Conservation (phyloP, 2,113 vertebrate genomes). For the Lynx canadensis region DNA sequence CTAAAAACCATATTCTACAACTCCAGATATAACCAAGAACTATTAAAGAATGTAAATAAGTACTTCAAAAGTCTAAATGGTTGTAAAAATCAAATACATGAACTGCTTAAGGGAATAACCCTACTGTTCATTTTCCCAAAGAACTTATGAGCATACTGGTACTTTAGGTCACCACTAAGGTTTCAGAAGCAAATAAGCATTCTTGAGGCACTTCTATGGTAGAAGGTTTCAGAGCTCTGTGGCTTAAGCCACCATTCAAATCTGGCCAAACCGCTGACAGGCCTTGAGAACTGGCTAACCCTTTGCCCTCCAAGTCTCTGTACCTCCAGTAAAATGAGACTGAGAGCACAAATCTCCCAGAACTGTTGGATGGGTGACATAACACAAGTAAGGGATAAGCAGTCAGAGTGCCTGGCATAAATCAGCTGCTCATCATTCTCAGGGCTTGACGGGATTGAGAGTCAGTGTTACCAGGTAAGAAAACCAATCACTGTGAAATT, state of each 20-base stretch:
- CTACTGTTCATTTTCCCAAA: background rate
- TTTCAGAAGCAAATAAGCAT: background rate
- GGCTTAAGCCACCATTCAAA: background rate
- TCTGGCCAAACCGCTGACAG: background rate
- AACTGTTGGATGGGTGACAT: background rate
- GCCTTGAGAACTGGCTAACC: background rate
- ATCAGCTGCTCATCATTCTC: background rate
- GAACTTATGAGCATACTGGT: background rate
- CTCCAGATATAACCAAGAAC: slow-evolving; percentile 15
- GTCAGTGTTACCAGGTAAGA: background rate
- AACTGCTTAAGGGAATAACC: background rate
- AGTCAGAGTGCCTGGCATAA: background rate
- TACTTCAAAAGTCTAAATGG: background rate
- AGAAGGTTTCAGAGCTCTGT: background rate
- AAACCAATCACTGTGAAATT: background rate
- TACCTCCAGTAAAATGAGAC: background rate
- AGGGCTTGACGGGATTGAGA: background rate
- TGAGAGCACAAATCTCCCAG: background rate
- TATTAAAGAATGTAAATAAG: background rate
- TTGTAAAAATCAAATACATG: background rate
- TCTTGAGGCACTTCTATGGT: background rate
- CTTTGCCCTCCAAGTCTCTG: background rate
- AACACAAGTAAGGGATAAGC: background rate
- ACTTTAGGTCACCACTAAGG: background rate
- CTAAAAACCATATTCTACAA: background rate